Evolutionary conservation across 2,888 invertebrate genomes (phyloP).

Genomic region (Eumerus sabulonum): DNA sequence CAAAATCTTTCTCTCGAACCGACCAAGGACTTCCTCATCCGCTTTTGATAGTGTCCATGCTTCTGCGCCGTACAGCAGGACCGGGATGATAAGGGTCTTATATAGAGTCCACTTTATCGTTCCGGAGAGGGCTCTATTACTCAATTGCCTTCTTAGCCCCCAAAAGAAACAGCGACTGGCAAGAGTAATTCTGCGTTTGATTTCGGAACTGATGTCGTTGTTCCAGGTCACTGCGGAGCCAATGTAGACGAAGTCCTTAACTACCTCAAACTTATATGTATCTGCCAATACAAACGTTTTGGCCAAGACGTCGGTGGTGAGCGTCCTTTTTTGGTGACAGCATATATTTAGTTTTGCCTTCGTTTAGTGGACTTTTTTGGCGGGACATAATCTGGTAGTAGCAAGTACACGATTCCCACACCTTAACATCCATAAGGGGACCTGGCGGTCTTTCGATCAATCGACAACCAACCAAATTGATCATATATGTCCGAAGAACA

Average conservation of each 20-base stretch:
- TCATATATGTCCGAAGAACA: too few species aligned
- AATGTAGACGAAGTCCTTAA: neutral
- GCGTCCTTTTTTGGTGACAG: neutral
- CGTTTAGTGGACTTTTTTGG: too few species aligned
- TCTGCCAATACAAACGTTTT: neutral
- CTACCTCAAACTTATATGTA: neutral
- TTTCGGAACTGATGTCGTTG: neutral
- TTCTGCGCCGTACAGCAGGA: neutral
- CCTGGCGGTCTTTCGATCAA: too few species aligned
- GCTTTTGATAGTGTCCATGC: neutral
- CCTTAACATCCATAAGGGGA: too few species aligned
- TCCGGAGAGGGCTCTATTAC: neutral
- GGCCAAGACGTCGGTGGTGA: neutral
- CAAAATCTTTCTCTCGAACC: neutral
- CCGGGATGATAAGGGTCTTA: neutral
- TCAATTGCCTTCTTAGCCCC: neutral
- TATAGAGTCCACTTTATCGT: too few species aligned
- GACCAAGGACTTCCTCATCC: neutral
- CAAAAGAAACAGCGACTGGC: neutral
- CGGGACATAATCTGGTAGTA: too few species aligned
- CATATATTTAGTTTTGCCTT: neutral
- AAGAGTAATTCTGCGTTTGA: conserved; percentile 1
- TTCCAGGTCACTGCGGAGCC: neutral
- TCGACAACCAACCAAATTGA: too few species aligned
- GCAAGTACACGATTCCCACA: too few species aligned